A percentile compares a stretch with the other conserved stretches of the same genome.
These are phyloP conservation scores for Drosophila serrata DNA, from an alignment of 1,140 invertebrate species.

Conservation along the genomic window DNA sequence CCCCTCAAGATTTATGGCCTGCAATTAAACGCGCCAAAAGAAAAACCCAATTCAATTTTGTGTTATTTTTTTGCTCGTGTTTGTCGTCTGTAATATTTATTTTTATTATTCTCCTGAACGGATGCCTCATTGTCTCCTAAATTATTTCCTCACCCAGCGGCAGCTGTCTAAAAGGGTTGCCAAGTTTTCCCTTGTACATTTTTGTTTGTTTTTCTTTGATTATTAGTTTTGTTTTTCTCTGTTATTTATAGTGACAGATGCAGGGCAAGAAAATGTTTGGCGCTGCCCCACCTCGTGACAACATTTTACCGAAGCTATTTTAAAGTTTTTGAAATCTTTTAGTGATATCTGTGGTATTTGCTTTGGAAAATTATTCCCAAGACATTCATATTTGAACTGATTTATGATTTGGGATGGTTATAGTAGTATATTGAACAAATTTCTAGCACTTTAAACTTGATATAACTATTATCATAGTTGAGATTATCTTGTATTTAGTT, in stretches of 20 bases:
- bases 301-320: slow-evolving; percentile 52
- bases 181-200: slow-evolving; percentile 58
- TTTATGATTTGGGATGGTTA: slow-evolving; percentile 30
- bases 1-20: slow-evolving; percentile 56
- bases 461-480: not conserved
- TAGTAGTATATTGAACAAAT: not conserved
- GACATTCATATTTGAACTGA: slow-evolving; percentile 14
- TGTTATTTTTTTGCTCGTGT: slow-evolving; percentile 55
- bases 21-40: slow-evolving; percentile 60
- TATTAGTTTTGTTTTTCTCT: slow-evolving; percentile 65
- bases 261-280: slow-evolving; percentile 75
- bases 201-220: slow-evolving; percentile 59
- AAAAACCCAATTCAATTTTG: slow-evolving; percentile 35
- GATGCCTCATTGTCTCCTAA: slow-evolving; percentile 50
- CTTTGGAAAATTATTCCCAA: slow-evolving; percentile 18
- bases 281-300: slow-evolving; percentile 37
- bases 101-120: slow-evolving; percentile 54
- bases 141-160: slow-evolving; percentile 62
- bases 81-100: slow-evolving; percentile 50
- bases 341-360: slow-evolving; percentile 29
- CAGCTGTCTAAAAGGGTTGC: slow-evolving; percentile 68
- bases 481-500: not conserved
- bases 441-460: not conserved
- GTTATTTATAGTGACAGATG: slow-evolving; percentile 79
- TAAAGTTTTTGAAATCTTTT: slow-evolving; percentile 61